These are phyloP conservation scores for Aphidoletes aphidimyza DNA, from an alignment of 2,888 invertebrate genomes.

Conservation along the genomic window DNA sequence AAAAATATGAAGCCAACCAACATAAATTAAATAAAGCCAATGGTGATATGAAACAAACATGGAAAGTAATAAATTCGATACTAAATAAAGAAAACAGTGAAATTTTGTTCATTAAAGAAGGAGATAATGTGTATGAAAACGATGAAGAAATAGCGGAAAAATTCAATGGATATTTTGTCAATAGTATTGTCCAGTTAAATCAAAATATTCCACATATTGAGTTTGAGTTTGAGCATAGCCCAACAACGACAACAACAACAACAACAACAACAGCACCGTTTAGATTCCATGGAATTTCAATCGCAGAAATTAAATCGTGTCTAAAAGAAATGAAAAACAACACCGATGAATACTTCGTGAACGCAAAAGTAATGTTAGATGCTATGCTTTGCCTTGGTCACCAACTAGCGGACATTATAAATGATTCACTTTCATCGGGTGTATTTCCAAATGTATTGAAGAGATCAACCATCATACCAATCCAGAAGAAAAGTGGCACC, in stretches of 20 bases:
- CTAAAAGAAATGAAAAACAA: conserved; percentile 9
- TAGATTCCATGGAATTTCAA: background rate
- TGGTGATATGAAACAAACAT: background rate
- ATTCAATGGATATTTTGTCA: background rate
- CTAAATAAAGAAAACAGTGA: conserved; percentile 6
- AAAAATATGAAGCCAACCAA: background rate
- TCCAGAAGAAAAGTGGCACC: background rate
- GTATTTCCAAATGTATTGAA: conserved; percentile 9
- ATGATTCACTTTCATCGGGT: conserved; percentile 18
- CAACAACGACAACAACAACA: no score
- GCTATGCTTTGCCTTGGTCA: background rate
- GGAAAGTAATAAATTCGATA: background rate
- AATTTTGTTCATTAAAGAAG: background rate
- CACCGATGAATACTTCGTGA: background rate
- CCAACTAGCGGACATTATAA: background rate
- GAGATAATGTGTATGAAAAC: background rate
- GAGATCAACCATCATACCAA: background rate
- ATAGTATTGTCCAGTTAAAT: background rate
- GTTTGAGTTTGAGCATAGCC: no score
- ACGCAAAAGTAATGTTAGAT: background rate
- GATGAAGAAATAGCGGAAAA: background rate
- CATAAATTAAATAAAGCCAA: background rate
- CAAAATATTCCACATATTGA: background rate
- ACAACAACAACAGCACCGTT: no score
- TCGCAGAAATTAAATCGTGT: background rate